These are phyloP conservation scores for Tiphia femorata DNA, from an alignment of 2,888 invertebrate species.

Conservation along the genomic window DNA sequence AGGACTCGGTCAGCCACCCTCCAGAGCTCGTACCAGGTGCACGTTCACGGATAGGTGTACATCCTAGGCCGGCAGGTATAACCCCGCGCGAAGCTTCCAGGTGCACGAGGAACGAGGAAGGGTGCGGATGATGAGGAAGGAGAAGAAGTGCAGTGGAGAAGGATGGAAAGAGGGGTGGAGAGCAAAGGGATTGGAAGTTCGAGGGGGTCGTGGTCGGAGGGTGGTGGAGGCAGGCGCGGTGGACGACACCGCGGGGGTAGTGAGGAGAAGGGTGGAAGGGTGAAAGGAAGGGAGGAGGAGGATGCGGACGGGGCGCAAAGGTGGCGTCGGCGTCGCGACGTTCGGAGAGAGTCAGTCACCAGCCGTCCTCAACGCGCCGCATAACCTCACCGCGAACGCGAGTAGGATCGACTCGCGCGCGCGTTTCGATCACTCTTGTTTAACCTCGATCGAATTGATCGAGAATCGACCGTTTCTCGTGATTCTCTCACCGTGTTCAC, in stretches of 20 bases:
- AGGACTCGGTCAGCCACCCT: conserved; percentile 53
- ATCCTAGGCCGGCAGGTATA: conserved; percentile 30
- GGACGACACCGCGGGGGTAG: conserved; percentile 7
- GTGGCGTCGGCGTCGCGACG: conserved; percentile 68
- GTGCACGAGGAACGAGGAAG: not conserved
- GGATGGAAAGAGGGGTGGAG: not conserved
- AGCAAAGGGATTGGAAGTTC: too few species aligned
- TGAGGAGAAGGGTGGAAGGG: conserved; percentile 19
- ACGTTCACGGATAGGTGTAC: conserved; percentile 36
- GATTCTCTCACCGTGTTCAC: too few species aligned
- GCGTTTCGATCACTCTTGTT: too few species aligned
- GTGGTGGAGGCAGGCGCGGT: not conserved
- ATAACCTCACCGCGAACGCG: conserved; percentile 46
- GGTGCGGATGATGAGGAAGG: not conserved
- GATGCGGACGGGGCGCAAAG: conserved; percentile 49
- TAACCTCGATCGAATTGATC: too few species aligned
- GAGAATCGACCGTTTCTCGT: too few species aligned
- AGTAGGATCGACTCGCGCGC: too few species aligned
- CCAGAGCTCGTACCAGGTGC: conserved; percentile 41
- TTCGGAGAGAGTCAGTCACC: conserved; percentile 66
- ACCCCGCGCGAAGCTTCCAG: conserved; percentile 5
- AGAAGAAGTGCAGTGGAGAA: not conserved
- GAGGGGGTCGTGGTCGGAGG: conserved; percentile 3
- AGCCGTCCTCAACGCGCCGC: conserved; percentile 64
- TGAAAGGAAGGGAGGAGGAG: conserved; percentile 33